phyloP scores from a whole-genome alignment of 2,113 vertebrate genomes.

The Ahaetulla prasina region DNA sequence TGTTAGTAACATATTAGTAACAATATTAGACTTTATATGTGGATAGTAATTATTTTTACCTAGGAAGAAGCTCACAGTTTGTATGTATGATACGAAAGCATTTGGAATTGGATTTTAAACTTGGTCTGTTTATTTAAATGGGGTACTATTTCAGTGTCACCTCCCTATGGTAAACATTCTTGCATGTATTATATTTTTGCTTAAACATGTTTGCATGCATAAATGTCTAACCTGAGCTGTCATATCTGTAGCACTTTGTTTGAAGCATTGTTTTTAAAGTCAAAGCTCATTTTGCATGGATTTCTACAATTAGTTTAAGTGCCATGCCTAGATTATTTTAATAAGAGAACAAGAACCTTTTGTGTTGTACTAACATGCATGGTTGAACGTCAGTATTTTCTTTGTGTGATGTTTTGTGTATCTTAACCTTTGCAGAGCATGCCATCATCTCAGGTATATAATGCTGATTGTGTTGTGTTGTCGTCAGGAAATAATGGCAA shows the following conservation, averaged over 20 bases:
- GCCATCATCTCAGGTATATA: conserved; percentile 79
- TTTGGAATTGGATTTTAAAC: conserved; percentile 8
- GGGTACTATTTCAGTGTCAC: neutral
- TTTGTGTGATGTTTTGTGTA: conserved; percentile 75
- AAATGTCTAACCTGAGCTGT: neutral
- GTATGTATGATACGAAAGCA: neutral
- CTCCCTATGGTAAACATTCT: conserved; percentile 16
- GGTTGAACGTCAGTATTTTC: conserved; percentile 12
- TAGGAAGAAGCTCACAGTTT: neutral
- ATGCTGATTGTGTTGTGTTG: conserved; percentile 75
- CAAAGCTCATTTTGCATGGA: neutral
- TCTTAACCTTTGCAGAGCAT: conserved; percentile 93
- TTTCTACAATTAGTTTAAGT: conserved; percentile 25
- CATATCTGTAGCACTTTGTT: accelerated
- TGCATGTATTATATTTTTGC: neutral
- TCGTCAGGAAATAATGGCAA: conserved; percentile 73
- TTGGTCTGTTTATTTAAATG: neutral
- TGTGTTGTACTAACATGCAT: conserved; percentile 42
- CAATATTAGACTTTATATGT: neutral
- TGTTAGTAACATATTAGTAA: neutral
- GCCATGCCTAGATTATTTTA: neutral
- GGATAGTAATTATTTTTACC: neutral
- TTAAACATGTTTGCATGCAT: neutral
- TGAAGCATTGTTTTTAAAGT: neutral
- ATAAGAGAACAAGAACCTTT: accelerated